A percentile compares a stretch with the other conserved stretches of the same genome.
Evolutionary conservation across 2,888 invertebrate genomes (phyloP).

Genomic region (Andrena hattorfiana): DNA sequence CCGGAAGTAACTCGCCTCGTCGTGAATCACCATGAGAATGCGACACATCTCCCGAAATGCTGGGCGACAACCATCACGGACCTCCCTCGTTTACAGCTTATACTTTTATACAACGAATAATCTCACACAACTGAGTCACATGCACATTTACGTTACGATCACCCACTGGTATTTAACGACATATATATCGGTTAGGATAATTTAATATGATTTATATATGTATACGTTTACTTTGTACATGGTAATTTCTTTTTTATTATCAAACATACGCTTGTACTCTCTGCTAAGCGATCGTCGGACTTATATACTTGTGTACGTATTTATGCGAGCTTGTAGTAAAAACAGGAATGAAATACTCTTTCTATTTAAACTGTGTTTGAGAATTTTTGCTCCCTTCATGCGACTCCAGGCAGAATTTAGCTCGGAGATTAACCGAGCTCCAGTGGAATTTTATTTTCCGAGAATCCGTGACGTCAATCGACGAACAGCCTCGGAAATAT

Average conservation of each 20-base stretch:
- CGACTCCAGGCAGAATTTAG: no score
- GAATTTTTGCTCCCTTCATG: background rate
- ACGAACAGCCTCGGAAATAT: no score
- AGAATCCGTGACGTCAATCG: no score
- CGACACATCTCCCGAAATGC: conserved; percentile 41
- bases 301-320: conserved; percentile 61
- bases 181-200: conserved; percentile 60
- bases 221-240: conserved; percentile 62
- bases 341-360: conserved; percentile 61
- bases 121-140: conserved; percentile 57
- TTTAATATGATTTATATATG: conserved; percentile 51
- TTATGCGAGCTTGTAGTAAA: conserved; percentile 66
- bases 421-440: no score
- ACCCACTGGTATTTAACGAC: conserved; percentile 65
- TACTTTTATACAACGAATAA: conserved; percentile 34
- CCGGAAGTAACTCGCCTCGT: conserved; percentile 77
- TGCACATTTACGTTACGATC: conserved; percentile 59
- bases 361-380: conserved; percentile 38
- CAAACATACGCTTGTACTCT: conserved; percentile 65
- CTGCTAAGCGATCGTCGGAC: conserved; percentile 59
- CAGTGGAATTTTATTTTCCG: no score
- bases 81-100: conserved; percentile 66
- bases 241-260: conserved; percentile 50
- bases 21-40: conserved; percentile 47
- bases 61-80: conserved; percentile 68